Evolutionary conservation across 2,888 invertebrate genomes (phyloP).

Genomic region (Drosophila paracracens): DNA sequence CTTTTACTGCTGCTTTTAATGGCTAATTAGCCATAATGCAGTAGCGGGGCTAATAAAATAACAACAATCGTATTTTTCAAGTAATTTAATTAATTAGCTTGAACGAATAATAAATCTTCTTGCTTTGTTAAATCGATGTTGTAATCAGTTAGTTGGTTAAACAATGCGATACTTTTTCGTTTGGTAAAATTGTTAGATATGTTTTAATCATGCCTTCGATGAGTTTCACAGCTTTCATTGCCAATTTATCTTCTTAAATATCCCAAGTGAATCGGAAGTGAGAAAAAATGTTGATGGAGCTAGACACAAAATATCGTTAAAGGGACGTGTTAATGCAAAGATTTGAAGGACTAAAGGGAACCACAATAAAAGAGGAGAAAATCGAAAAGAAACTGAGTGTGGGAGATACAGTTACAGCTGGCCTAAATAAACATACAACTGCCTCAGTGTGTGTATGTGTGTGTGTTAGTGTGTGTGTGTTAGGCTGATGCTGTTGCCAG

Average conservation of each 20-base stretch:
- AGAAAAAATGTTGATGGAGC: slow-evolving; percentile 9
- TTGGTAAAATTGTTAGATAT: slow-evolving; percentile 2
- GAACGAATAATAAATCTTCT: not conserved
- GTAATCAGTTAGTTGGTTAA: not conserved
- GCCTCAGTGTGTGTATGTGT: not conserved
- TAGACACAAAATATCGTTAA: slow-evolving; percentile 39
- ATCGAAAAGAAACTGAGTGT: slow-evolving; percentile 1
- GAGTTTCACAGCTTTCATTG: not conserved
- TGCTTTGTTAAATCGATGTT: not conserved
- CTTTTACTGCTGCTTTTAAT: not conserved
- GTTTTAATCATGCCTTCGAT: not conserved
- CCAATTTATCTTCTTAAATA: slow-evolving; percentile 40
- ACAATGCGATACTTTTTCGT: not conserved
- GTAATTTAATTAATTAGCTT: not conserved
- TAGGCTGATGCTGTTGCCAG: slow-evolving; percentile 7
- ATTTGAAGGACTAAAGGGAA: slow-evolving; percentile 9
- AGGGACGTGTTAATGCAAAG: slow-evolving; percentile 34
- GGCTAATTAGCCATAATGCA: not conserved
- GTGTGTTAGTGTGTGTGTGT: slow-evolving; percentile 3
- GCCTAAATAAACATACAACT: slow-evolving; percentile 20
- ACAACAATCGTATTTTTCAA: not conserved
- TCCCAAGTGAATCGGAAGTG: not conserved
- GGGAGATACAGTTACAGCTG: not conserved
- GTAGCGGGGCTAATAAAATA: not conserved
- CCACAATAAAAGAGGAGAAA: not conserved